phyloP scores from a whole-genome alignment of 1,140 invertebrate species.

The Drosophila yakuba region DNA sequence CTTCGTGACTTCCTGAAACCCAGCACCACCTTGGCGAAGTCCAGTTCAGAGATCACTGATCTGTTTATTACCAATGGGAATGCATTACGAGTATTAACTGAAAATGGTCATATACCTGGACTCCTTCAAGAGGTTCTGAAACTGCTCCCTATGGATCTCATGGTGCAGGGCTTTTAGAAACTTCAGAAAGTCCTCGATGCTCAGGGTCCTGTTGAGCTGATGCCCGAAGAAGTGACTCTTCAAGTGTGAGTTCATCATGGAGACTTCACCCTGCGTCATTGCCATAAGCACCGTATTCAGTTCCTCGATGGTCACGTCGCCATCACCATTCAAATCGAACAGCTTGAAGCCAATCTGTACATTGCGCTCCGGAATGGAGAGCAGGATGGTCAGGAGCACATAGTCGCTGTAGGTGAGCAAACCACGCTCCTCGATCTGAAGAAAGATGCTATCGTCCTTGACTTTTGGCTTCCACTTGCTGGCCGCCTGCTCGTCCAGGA shows the following conservation, averaged over 20 bases:
- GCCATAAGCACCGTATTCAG: conserved; percentile 11
- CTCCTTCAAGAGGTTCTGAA: conserved; percentile 17
- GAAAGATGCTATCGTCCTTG: conserved; percentile 39
- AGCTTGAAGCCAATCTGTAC: conserved; percentile 39
- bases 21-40: conserved; percentile 47
- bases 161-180: conserved; percentile 25
- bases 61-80: background rate
- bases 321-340: conserved; percentile 34
- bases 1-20: background rate
- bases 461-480: background rate
- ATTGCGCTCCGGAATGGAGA: conserved; percentile 45
- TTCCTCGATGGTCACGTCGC: conserved; percentile 10
- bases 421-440: conserved; percentile 18
- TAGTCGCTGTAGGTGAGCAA: conserved; percentile 49
- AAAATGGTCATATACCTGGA: background rate
- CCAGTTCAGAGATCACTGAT: conserved; percentile 29
- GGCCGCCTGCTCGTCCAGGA: conserved; percentile 1
- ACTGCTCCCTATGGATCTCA: conserved; percentile 46
- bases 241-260: conserved; percentile 7
- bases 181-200: conserved; percentile 16
- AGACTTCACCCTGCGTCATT: conserved; percentile 5
- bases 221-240: conserved; percentile 38
- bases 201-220: conserved; percentile 12
- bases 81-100: background rate
- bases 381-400: conserved; percentile 34